These are phyloP conservation scores for Heterochromis multidens DNA, from an alignment of 2,113 vertebrate species.

Conservation along the genomic window DNA sequence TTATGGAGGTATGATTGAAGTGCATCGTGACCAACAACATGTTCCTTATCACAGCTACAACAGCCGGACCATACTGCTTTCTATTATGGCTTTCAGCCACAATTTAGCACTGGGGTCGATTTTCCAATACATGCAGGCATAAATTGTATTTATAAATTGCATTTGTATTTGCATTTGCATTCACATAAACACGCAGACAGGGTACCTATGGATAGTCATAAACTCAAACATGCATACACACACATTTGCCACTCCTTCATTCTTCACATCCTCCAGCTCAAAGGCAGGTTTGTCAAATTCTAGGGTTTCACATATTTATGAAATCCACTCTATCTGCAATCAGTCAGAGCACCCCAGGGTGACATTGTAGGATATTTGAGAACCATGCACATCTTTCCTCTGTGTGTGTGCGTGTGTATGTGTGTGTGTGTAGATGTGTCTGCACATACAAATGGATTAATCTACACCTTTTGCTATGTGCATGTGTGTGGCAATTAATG, in stretches of 20 bases:
- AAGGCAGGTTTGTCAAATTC: slow-evolving; percentile 60
- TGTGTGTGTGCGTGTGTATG: slow-evolving; percentile 17
- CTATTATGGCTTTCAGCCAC: background rate
- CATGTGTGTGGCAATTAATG: background rate
- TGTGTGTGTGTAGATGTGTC: background rate
- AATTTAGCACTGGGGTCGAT: background rate
- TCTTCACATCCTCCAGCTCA: slow-evolving; percentile 30
- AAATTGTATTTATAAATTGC: background rate
- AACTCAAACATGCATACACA: background rate
- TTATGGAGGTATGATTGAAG: slow-evolving; percentile 54
- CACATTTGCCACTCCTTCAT: background rate
- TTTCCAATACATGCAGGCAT: background rate
- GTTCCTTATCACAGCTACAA: slow-evolving; percentile 39
- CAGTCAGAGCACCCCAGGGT: slow-evolving; percentile 66
- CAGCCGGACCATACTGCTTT: slow-evolving; percentile 28
- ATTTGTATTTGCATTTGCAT: background rate
- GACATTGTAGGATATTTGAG: slow-evolving; percentile 74
- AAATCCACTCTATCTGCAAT: slow-evolving; percentile 70
- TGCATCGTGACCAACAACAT: slow-evolving; percentile 60
- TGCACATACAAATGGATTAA: background rate
- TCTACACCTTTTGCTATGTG: background rate
- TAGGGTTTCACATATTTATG: slow-evolving; percentile 71
- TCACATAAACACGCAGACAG: background rate
- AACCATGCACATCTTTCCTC: slow-evolving; percentile 25
- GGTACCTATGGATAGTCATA: background rate